Evolutionary conservation across 1,140 invertebrate genomes (phyloP), one percentile per base, ranked within the genome.

Genomic region (Arctopsyche grandis): DNA sequence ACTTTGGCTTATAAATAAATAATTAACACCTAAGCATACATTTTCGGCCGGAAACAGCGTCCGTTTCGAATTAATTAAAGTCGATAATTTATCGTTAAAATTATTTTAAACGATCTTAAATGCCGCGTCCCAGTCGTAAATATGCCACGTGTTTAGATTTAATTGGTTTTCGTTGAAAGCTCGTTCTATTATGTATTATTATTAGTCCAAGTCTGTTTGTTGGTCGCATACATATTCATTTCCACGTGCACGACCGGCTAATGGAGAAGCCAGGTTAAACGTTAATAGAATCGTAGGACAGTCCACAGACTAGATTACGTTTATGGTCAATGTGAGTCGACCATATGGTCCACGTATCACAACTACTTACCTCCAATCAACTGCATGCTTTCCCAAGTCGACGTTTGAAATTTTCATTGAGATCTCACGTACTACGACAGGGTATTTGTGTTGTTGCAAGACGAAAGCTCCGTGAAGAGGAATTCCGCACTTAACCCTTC

Each of bases 291-390:
- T 74, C 71, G 7, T 56, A 56, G 48, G 46, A 74, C 71, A 70
- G 26, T 21, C 12, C 69, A 29, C 71, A 74, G 12, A 74, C 71
- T 22, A 56, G 48, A 73, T 21, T 74, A 74, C 71, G 46, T 74
- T 74, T 74, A 74, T 74, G 71, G 71, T 46, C 71, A 74, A 74
- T 46, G 46, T 48, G 44, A 46, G 44, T 29, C 22, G 71, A 74
- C 71, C 71, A 74, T 74, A 74, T 74, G 71, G 71, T 56, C 43
- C 22, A 26, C 24, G 43, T 56, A 14, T 73, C 69, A 73, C 29
- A 29, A 48, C 69, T n/a, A 48, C 22, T 26, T 24, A 43, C 14
- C 69, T 58, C 21, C 63, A 29, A 66, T 66, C 63, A 66, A 48
- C 69, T n/a, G 29, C 46, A 56, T 73, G 24, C 71, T 46, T 74